These are phyloP conservation scores for Ditylenchus weischeri DNA, from an alignment of 2,888 invertebrate species.

Conservation along the genomic window DNA sequence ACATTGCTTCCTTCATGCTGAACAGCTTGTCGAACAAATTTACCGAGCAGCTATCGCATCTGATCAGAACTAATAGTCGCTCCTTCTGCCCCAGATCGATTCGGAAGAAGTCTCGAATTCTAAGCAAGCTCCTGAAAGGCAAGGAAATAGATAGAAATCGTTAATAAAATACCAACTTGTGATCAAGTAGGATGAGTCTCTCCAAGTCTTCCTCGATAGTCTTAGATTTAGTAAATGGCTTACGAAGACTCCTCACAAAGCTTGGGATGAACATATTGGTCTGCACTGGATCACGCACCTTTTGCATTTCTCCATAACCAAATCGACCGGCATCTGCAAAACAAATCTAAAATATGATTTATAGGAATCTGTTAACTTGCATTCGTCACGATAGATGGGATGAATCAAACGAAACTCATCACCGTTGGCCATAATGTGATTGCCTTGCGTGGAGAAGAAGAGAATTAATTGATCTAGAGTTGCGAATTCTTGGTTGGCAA, in stretches of 20 bases:
- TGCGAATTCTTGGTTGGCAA: constrained; percentile 11
- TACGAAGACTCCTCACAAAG: constrained; percentile 16
- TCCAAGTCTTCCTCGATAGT: constrained; percentile 18
- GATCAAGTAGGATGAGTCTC: constrained; percentile 16
- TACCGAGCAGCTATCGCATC: not conserved
- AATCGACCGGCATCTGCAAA: constrained; percentile 17
- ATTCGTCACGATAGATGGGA: constrained; percentile 8
- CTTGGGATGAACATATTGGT: constrained; percentile 9
- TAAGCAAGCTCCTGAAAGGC: constrained; percentile 14
- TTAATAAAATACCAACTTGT: constrained; percentile 10
- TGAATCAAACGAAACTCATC: constrained; percentile 16
- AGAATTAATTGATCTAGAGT: constrained; percentile 15
- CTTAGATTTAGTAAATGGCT: not conserved
- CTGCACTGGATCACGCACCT: constrained; percentile 10
- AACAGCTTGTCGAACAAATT: constrained; percentile 17
- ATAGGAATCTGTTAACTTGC: too few species aligned
- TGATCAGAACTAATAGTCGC: constrained; percentile 5
- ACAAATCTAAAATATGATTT: too few species aligned
- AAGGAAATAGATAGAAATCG: not conserved
- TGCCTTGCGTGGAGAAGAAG: constrained; percentile 9
- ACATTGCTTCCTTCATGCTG: not conserved
- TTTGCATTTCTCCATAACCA: constrained; percentile 15
- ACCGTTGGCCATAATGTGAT: constrained; percentile 8
- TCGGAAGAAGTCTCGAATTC: constrained; percentile 13
- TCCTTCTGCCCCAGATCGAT: not conserved